Evolutionary conservation across 2,888 invertebrate species (phyloP), one percentile per base, ranked within the genome.

Genomic region (Xanthia togata): DNA sequence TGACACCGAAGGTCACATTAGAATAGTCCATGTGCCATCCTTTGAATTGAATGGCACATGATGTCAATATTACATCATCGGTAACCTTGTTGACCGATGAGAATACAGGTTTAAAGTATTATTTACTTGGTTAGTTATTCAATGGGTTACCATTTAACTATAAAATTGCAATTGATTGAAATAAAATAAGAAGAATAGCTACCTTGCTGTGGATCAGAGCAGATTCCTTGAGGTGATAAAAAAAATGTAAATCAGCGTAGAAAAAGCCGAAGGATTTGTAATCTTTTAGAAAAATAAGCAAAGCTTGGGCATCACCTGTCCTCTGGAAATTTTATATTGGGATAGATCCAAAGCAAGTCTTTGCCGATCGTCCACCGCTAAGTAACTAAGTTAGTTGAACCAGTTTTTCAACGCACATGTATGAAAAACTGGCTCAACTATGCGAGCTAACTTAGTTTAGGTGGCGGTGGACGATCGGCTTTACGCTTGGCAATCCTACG

Each of bases 21-120:
- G 41, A 79, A 35, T n/a, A 41, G 70, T 70, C 76, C 71, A 73
- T 79, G 53, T 74, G 77, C 79, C 80, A 85, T 80, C 88, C 88
- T 87, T 88, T 90, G 88, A 92, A 90, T 87, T 76, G 86, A 84
- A 88, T 80, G 57, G 74, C 38, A 63, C 79, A 88, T 93, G 93
- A 94, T 93, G 93, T 93, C 93, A 93, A 92, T 88, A 90, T 95
- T 93, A 92, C 94, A 92, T 95, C 94, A 94, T 78, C 92, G 74
- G 38, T 82, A 88, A 87, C 91, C 91, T 90, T 91, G 90, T 76
- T 82, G 86, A 79, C 85, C 81, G 72, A 79, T 31, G 81, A 67
- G 65, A 62, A 89, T 88, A 90, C 88, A 79, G 75, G 88, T 90
- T 90, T 87, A 85, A 83, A 86, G 80, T 81, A 81, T 82, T 81